Evolutionary conservation across 2,888 invertebrate species (phyloP).

Genomic region (Catocala sponsa): DNA sequence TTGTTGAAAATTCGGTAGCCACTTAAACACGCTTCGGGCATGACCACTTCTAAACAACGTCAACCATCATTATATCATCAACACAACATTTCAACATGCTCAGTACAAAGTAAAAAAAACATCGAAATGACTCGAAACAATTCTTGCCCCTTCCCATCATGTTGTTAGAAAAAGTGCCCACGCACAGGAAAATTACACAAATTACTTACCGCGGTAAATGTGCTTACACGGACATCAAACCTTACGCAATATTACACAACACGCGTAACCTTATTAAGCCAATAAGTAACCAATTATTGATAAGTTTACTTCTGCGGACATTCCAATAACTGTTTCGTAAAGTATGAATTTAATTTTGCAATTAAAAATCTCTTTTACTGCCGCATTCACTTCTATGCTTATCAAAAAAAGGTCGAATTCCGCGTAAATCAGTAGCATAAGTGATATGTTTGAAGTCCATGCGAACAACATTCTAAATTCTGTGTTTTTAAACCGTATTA

Average conservation of each 20-base stretch:
- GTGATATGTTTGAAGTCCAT: conserved; percentile 12
- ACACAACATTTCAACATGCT: conserved; percentile 38
- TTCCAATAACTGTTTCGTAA: conserved; percentile 36
- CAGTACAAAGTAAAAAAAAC: conserved; percentile 31
- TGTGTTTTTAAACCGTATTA: conserved; percentile 18
- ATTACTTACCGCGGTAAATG: conserved; percentile 33
- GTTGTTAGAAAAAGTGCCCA: conserved; percentile 47
- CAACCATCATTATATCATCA: conserved; percentile 39
- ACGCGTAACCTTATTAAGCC: conserved; percentile 34
- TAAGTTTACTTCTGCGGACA: conserved; percentile 29
- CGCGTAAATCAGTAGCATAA: conserved; percentile 8
- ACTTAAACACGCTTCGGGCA: background rate
- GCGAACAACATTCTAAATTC: conserved; percentile 18
- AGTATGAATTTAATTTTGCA: conserved; percentile 35
- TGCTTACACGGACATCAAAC: conserved; percentile 16
- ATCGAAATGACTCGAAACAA: conserved; percentile 41
- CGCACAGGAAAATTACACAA: conserved; percentile 43
- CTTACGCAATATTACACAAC: conserved; percentile 30
- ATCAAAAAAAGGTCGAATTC: conserved; percentile 28
- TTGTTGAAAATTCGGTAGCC: too few relatives aligned
- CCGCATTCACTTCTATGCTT: background rate
- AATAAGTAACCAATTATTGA: conserved; percentile 37
- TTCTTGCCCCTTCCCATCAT: conserved; percentile 36
- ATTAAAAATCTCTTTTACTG: conserved; percentile 12
- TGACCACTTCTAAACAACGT: conserved; percentile 3